Evolutionary conservation across 1,140 invertebrate species (phyloP), one percentile per base, ranked within the genome.

Genomic region (Leptopilina boulardi): DNA sequence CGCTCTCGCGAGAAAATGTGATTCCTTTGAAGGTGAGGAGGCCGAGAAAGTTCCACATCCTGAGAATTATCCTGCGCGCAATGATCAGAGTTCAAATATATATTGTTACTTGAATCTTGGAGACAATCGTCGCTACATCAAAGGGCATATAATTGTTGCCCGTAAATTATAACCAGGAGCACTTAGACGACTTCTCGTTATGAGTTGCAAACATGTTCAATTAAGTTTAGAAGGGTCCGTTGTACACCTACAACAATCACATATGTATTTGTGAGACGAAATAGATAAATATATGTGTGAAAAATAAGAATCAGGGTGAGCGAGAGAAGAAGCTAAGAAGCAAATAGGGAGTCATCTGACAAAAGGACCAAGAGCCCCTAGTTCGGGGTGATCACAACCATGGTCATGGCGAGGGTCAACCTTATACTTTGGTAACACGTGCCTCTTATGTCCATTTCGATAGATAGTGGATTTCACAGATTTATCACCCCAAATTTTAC

Each of bases 141-240:
- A 91, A 91, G 89, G 89, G 84, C 84, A 75, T 83, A n/a, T n/a
- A 84, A 91, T 91, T 91, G 89, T 91, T 91, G 90, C 87, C 85
- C 83, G 89, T 89, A 90, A 91, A 91, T 91, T 91, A 91, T 90
- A 89, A 87, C 87, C 87, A 79, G 85, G 85, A 83, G 87, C 90
- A 90, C 89, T 91, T 91, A 82, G 80, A 84, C 78, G 90, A 89
- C 89, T 91, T 90, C 89, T 89, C 89, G 89, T 91, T 91, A 91
- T 88, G 89, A 91, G 89, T 91, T 90, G 82, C 84, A 87, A 91
- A 91, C 89, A 91, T 90, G 89, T 91, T 91, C 90, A 91, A 91
- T 91, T 91, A 91, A 91, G 88, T 90, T 84, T 81, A 80, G 80
- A 83, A 77, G 75, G 74, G 78, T 77, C 78, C 84, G 84, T 81